These are phyloP conservation scores for Dynastes maya DNA, from an alignment of 2,888 invertebrate species.

Conservation along the genomic window DNA sequence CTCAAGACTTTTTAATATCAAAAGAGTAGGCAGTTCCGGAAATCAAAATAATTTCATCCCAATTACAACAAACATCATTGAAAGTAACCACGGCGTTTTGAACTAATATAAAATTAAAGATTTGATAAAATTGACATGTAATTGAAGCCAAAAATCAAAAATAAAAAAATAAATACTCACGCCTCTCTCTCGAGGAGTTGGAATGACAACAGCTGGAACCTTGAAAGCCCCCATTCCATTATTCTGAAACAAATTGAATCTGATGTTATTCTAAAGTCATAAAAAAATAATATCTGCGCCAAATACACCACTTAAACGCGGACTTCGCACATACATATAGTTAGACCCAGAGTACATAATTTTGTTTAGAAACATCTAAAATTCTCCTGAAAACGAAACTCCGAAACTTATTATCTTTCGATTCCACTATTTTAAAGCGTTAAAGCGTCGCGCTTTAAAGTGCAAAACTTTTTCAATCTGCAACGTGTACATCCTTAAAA, in stretches of 20 bases:
- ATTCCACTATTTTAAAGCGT: conserved; percentile 23
- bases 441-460: background rate
- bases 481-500: conserved; percentile 8
- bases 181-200: conserved; percentile 40
- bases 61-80: too few relatives aligned
- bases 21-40: too few relatives aligned
- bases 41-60: too few relatives aligned
- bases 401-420: conserved; percentile 1
- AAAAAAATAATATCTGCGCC: too few relatives aligned
- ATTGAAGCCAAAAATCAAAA: too few relatives aligned
- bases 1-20: too few relatives aligned
- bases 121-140: too few relatives aligned
- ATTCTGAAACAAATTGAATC: conserved; percentile 32
- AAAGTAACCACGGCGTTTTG: too few relatives aligned
- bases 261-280: background rate
- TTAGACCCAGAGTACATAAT: background rate
- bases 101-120: too few relatives aligned
- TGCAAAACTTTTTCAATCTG: conserved; percentile 39
- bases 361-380: background rate
- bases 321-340: too few relatives aligned
- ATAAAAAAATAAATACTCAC: conserved; percentile 14
- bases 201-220: conserved; percentile 23
- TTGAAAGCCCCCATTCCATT: conserved; percentile 45
- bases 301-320: too few relatives aligned
- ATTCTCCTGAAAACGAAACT: background rate